These are phyloP conservation scores for Drosophila cognata DNA, from an alignment of 2,888 invertebrate genomes.

Conservation along the genomic window DNA sequence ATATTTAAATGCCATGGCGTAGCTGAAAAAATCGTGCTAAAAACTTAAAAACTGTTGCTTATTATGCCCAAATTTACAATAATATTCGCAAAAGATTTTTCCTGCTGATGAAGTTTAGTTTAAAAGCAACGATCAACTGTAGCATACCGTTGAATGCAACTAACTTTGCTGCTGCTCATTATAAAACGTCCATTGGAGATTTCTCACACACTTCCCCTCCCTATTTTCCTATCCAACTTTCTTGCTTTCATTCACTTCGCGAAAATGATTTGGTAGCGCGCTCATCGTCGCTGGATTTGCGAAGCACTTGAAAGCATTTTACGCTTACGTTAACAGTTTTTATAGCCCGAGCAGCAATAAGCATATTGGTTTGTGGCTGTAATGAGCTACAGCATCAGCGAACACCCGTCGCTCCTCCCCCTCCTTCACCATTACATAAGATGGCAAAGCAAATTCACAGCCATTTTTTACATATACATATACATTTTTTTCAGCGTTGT, in stretches of 20 bases:
- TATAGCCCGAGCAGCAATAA: constrained; percentile 74
- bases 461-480: constrained; percentile 35
- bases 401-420: neutral
- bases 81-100: neutral
- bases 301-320: constrained; percentile 77
- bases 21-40: too few relatives aligned
- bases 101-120: neutral
- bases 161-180: constrained; percentile 54
- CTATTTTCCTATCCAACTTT: neutral
- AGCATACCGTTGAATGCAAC: constrained; percentile 22
- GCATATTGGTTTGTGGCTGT: constrained; percentile 78
- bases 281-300: constrained; percentile 58
- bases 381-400: constrained; percentile 62
- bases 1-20: too few relatives aligned
- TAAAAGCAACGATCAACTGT: neutral
- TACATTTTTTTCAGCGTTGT: constrained; percentile 27
- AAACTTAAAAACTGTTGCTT: too few relatives aligned
- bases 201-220: neutral
- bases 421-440: constrained; percentile 25
- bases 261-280: constrained; percentile 45
- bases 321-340: constrained; percentile 80
- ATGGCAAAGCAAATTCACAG: constrained; percentile 65
- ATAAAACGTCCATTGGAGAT: constrained; percentile 39
- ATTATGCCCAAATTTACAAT: too few relatives aligned
- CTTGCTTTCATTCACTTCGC: constrained; percentile 5